A percentile compares a stretch with the other conserved stretches of the same genome.
phyloP scores from a whole-genome alignment of 2,113 vertebrate genomes.

The Atrichornis clamosus region DNA sequence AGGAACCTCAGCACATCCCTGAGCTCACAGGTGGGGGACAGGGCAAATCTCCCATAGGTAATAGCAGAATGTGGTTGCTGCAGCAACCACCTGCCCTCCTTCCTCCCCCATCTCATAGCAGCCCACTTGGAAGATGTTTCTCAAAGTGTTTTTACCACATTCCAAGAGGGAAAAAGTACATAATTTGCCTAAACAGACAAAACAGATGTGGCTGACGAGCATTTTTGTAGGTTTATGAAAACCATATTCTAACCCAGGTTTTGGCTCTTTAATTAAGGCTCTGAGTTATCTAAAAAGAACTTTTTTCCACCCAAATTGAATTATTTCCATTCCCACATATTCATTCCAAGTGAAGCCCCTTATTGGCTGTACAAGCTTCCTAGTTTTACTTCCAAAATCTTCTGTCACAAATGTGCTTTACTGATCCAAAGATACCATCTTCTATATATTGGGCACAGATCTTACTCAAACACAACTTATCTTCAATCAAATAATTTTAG shows the following conservation, averaged over 20 bases:
- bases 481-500: not conserved
- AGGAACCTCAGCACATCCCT: rapidly evolving
- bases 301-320: not conserved
- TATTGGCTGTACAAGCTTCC: not conserved
- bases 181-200: not conserved
- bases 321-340: not conserved
- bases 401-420: not conserved
- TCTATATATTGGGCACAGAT: not conserved
- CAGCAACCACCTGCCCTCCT: not conserved
- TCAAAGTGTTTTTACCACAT: not conserved
- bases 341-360: not conserved
- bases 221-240: not conserved
- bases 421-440: not conserved
- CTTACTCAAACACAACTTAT: not conserved
- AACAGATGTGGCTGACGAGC: not conserved
- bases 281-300: not conserved
- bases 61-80: not conserved
- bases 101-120: not conserved
- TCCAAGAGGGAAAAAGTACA: not conserved
- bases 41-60: not conserved
- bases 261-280: not conserved
- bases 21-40: no score
- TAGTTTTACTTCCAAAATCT: not conserved
- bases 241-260: not conserved
- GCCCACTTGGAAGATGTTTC: not conserved